These are phyloP conservation scores for Brassicogethes aeneus DNA, from an alignment of 2,888 invertebrate genomes.

Conservation along the genomic window DNA sequence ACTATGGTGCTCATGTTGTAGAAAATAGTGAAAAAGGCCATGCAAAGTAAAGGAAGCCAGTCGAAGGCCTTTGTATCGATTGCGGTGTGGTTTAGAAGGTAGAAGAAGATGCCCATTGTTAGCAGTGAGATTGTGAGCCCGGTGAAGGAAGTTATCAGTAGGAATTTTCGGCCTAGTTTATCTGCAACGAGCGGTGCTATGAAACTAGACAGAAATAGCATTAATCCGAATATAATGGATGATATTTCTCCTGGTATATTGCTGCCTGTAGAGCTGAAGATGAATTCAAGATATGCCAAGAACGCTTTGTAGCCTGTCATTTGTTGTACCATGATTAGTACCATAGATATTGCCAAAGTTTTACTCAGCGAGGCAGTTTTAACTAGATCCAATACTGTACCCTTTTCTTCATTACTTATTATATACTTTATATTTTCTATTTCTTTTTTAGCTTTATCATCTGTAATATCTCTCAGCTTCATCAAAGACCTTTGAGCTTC, in stretches of 20 bases:
- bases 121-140: constrained; percentile 54
- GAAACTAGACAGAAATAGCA: constrained; percentile 64
- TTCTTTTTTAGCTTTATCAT: constrained; percentile 42
- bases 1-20: constrained; percentile 58
- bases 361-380: constrained; percentile 59
- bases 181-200: constrained; percentile 70
- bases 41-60: constrained; percentile 63
- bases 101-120: constrained; percentile 42
- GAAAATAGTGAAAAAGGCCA: constrained; percentile 63
- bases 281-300: constrained; percentile 61
- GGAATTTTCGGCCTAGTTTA: constrained; percentile 59
- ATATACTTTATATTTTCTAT: constrained; percentile 41
- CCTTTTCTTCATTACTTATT: constrained; percentile 39
- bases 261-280: constrained; percentile 59
- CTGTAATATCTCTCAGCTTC: constrained; percentile 50
- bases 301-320: constrained; percentile 70
- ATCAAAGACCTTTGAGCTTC: constrained; percentile 49
- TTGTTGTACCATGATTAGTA: constrained; percentile 71
- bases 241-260: constrained; percentile 52
- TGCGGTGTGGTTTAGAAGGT: constrained; percentile 44
- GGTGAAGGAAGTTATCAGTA: constrained; percentile 60
- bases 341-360: constrained; percentile 62
- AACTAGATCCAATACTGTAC: constrained; percentile 47
- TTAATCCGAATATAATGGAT: constrained; percentile 65
- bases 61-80: constrained; percentile 43